Evolutionary conservation across 2,113 vertebrate species (phyloP).

Genomic region (Muntiacus reevesi): DNA sequence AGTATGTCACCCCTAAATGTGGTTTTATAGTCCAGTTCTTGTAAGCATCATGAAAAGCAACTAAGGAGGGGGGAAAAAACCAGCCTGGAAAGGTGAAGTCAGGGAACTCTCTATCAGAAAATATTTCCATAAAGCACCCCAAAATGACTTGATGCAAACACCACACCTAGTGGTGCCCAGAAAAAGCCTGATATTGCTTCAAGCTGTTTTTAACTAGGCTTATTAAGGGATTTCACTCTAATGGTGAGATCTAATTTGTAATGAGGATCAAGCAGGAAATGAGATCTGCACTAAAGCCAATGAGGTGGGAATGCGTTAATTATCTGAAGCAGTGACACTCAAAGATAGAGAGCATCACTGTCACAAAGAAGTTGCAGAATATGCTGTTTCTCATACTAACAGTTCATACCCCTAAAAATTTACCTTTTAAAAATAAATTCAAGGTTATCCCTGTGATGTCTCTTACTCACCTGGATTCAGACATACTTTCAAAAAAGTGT

Average conservation of each 20-base stretch:
- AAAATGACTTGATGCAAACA: slow-evolving; percentile 72
- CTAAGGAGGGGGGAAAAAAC: neutral
- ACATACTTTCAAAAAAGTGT: slow-evolving; percentile 18
- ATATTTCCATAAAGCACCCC: slow-evolving; percentile 31
- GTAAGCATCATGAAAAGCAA: neutral
- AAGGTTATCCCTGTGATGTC: neutral
- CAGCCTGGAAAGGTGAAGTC: neutral
- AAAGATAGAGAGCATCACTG: neutral
- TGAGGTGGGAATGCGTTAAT: neutral
- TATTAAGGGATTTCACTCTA: neutral
- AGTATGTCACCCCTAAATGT: neutral
- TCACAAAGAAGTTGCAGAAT: neutral
- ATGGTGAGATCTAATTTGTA: neutral
- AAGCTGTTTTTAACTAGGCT: neutral
- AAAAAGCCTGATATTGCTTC: neutral
- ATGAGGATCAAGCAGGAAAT: slow-evolving; percentile 35
- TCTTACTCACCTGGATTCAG: slow-evolving; percentile 65
- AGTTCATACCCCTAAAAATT: neutral
- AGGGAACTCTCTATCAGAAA: slow-evolving; percentile 5
- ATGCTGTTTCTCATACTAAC: neutral
- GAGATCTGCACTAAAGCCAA: slow-evolving; percentile 18
- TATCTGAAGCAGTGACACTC: neutral
- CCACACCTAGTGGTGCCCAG: slow-evolving; percentile 24
- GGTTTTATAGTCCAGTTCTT: neutral
- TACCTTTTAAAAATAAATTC: slow-evolving; percentile 38